Percentiles rank a stretch among this genome's conserved stretches.
These are phyloP conservation scores for Sebastiscus tertius DNA, from an alignment of 2,797 vertebrate species.

Conservation along the genomic window DNA sequence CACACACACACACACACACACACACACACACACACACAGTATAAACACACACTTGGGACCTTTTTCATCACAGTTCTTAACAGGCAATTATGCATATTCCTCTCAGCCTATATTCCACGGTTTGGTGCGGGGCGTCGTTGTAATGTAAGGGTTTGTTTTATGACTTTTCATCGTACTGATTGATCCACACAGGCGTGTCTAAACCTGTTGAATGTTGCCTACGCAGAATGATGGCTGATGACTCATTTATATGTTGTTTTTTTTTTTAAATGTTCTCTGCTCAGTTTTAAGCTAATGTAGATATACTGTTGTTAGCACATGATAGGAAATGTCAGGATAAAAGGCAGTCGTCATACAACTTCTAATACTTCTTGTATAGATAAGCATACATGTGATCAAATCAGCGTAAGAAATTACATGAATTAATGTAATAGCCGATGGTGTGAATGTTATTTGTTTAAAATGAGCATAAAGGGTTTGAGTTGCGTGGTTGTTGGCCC, in stretches of 20 bases:
- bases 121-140: conserved; percentile 52
- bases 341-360: conserved; percentile 46
- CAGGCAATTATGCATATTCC: conserved; percentile 68
- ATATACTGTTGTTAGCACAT: conserved; percentile 64
- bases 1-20: conserved; percentile 37
- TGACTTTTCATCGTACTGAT: conserved; percentile 35
- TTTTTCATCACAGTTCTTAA: conserved; percentile 69
- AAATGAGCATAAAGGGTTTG: conserved; percentile 23
- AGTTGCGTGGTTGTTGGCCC: conserved; percentile 13
- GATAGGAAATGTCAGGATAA: conserved; percentile 66
- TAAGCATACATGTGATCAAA: conserved; percentile 59
- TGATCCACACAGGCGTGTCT: conserved; percentile 53
- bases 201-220: conserved; percentile 74
- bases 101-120: conserved; percentile 65
- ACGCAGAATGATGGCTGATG: conserved; percentile 46
- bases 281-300: conserved; percentile 61
- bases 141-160: conserved; percentile 37
- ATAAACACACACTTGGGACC: conserved; percentile 68
- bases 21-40: conserved; percentile 28
- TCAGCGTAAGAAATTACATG: conserved; percentile 54
- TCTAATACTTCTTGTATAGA: conserved; percentile 66
- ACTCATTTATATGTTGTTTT: conserved; percentile 13
- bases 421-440: conserved; percentile 55
- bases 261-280: conserved; percentile 24
- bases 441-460: conserved; percentile 59